A percentile compares a stretch with the other conserved stretches of the same genome.
phyloP scores from a whole-genome alignment of 2,797 vertebrate genomes.

The Centropyge bicolor region DNA sequence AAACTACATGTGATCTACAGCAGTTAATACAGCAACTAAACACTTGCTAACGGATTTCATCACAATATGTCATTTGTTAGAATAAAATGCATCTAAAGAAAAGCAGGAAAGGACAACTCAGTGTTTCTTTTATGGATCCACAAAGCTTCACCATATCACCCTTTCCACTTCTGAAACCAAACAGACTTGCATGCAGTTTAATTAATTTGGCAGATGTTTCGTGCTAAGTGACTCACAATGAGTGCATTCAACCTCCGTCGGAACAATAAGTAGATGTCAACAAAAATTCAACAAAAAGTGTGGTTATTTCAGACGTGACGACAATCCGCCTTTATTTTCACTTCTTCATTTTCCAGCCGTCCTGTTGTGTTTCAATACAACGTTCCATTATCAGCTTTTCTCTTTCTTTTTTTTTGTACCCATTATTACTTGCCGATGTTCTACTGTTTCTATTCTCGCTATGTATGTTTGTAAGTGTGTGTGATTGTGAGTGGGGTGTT shows the following conservation, averaged over 20 bases:
- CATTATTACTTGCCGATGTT: conserved; percentile 12
- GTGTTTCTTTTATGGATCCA: neutral
- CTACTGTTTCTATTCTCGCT: conserved; percentile 53
- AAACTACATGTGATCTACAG: neutral
- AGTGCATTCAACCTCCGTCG: neutral
- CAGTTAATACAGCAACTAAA: neutral
- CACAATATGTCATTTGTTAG: neutral
- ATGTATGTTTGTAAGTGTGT: conserved; percentile 13
- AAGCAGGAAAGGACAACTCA: neutral
- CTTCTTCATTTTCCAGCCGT: neutral
- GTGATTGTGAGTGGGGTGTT: conserved; percentile 70
- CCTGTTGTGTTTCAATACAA: conserved; percentile 6
- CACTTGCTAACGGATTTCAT: neutral
- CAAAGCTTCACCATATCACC: neutral
- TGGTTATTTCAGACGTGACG: neutral
- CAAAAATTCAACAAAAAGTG: neutral
- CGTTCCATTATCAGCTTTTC: conserved; percentile 28
- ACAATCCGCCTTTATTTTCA: neutral
- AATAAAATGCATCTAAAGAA: neutral
- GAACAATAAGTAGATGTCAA: neutral
- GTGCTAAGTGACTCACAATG: neutral
- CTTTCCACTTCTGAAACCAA: neutral
- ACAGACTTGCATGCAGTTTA: neutral
- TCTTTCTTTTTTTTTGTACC: neutral
- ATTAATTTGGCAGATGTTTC: neutral